Evolutionary conservation across 2,113 vertebrate species (phyloP), one percentile per base, ranked within the genome.

Genomic region (Sinocyclocheilus maitianheensis): DNA sequence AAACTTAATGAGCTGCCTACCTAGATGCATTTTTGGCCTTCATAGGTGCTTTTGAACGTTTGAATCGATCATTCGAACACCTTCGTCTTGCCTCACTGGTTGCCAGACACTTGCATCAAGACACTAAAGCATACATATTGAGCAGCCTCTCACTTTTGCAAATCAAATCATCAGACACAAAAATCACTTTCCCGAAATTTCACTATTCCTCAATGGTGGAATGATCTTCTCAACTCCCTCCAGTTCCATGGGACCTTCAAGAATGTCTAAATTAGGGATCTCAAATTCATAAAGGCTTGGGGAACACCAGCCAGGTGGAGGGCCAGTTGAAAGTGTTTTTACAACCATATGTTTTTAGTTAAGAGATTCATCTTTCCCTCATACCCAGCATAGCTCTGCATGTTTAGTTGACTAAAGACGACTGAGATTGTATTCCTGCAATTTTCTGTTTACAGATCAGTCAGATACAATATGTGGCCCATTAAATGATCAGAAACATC

Each of bases 1-100:
- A 69, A 81, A 82, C 37, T 24, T 81, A 81, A 40, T 51, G 24
- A 82, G 62, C 62, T 51, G 43, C 43, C 79, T 67, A 46, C 16
- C 14, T 34, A 14, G 58, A 46, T 60, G 37, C 24, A 30, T 77
- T 24, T 46, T 43, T 37, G 53, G 58, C 58, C 9, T 24, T 80
- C 34, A 62, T 13, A 63, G 55, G 20, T 6, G 5, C 46, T 5
- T 34, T 26, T 51, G 62, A 82, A 82, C 24, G 46, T 11, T 34
- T 48, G 14, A 34, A 81, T 69, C 14, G 60, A 81, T 46, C 40
- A 65, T 67, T 67, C 11, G 3, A 48, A 81, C 0, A 0, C 14
- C 40, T 67, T 46, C 10, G 43, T 82, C 43, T 51, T 2, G 5
- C 43, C 13, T 82, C 80, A 30, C 40, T 69, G 63, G 43, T 30